These are phyloP conservation scores for Cerceris ruficornis DNA, from an alignment of 2,888 invertebrate genomes.

Conservation along the genomic window DNA sequence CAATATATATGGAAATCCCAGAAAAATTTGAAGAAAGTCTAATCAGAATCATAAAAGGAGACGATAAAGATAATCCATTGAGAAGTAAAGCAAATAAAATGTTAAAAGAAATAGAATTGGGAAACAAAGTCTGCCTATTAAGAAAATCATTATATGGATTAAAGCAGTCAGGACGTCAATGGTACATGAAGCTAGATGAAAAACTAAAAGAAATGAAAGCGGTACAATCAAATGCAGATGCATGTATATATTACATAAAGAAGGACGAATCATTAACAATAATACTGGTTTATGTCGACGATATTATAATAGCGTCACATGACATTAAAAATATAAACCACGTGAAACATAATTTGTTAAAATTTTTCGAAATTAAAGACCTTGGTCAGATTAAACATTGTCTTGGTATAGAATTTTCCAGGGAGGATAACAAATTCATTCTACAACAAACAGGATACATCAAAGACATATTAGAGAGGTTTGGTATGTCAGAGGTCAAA, in stretches of 20 bases:
- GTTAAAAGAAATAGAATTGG: neutral
- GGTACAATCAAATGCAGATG: neutral
- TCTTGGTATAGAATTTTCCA: neutral
- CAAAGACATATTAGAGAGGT: neutral
- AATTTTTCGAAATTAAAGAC: neutral
- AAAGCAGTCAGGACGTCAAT: neutral
- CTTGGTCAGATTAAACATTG: neutral
- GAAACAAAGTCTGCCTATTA: neutral
- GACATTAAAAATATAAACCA: neutral
- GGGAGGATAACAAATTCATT: neutral
- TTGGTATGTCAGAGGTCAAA: constrained; percentile 2
- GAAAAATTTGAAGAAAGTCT: neutral
- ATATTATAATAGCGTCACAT: neutral
- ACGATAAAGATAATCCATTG: neutral
- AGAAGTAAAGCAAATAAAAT: neutral
- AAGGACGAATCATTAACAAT: neutral
- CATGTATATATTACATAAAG: neutral
- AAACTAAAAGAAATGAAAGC: neutral
- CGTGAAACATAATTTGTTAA: neutral
- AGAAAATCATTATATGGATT: constrained; percentile 10
- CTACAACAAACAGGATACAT: neutral
- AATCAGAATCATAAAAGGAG: neutral
- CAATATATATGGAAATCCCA: constrained; percentile 52
- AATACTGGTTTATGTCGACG: neutral
- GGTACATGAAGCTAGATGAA: neutral